A percentile compares a stretch with the other conserved stretches of the same genome.
These are phyloP conservation scores for Vimba vimba DNA, from an alignment of 2,113 vertebrate species.

Conservation along the genomic window DNA sequence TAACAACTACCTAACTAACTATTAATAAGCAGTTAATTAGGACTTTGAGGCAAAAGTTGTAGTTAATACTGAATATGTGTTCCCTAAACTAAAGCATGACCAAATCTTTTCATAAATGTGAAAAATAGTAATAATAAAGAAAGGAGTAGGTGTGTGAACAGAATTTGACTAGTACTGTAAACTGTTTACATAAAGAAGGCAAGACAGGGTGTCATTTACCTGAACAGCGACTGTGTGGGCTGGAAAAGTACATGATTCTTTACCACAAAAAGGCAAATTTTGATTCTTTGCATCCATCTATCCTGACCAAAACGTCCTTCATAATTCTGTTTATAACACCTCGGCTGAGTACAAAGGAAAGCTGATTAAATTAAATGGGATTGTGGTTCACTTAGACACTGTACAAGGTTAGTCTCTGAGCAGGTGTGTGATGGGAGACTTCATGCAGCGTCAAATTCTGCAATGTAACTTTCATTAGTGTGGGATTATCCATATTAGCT, in stretches of 20 bases:
- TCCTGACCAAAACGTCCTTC: background rate
- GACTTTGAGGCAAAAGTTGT: too few relatives aligned
- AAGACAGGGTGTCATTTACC: background rate
- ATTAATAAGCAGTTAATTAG: too few relatives aligned
- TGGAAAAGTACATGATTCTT: background rate
- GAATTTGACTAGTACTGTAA: background rate
- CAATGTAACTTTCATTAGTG: slow-evolving; percentile 36
- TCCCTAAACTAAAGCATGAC: too few relatives aligned
- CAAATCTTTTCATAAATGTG: background rate
- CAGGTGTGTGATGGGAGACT: slow-evolving; percentile 44
- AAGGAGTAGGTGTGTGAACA: background rate
- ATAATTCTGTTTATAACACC: background rate
- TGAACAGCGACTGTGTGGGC: background rate
- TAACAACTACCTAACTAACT: too few relatives aligned
- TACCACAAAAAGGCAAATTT: background rate
- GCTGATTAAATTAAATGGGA: slow-evolving; percentile 11
- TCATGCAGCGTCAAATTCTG: slow-evolving; percentile 23
- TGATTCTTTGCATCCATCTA: background rate
- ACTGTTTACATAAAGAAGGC: background rate
- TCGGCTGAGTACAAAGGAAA: slow-evolving; percentile 6
- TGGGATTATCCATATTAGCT: slow-evolving; percentile 58
- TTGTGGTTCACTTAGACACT: slow-evolving; percentile 10
- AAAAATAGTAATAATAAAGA: background rate
- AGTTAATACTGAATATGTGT: too few relatives aligned
- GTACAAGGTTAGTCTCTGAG: slow-evolving; percentile 18